phyloP scores from a whole-genome alignment of 2,113 vertebrate genomes.

The Guaruba guarouba region DNA sequence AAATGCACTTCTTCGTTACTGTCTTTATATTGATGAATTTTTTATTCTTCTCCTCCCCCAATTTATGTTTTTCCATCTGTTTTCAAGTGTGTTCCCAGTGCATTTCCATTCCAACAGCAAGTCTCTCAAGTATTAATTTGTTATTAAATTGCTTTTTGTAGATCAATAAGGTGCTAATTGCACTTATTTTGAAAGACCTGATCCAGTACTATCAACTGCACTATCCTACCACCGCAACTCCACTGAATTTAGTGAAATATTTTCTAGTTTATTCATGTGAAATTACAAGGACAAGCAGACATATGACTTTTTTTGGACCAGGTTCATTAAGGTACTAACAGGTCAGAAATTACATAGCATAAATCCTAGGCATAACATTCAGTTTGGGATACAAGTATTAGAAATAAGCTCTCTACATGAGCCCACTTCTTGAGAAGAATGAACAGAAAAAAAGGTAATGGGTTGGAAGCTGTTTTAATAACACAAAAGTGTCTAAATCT shows the following conservation, averaged over 20 bases:
- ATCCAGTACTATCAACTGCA: not conserved
- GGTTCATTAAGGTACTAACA: not conserved
- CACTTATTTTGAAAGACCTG: not conserved
- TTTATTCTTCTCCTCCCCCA: not conserved
- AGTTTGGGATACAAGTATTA: not conserved
- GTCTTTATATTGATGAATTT: not conserved
- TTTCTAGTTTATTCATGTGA: not conserved
- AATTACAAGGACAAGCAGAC: not conserved
- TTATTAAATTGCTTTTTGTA: constrained; percentile 13
- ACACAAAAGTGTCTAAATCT: not conserved
- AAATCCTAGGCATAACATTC: not conserved
- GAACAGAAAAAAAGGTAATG: not conserved
- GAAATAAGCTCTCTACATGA: not conserved
- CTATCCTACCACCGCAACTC: rapidly evolving
- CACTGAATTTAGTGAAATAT: not conserved
- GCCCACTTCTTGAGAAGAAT: not conserved
- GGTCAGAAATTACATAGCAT: not conserved
- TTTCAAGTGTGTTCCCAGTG: not conserved
- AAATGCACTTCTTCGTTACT: not conserved
- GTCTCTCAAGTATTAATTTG: not conserved
- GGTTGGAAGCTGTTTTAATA: not conserved
- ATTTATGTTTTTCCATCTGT: not conserved
- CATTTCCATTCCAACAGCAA: not conserved
- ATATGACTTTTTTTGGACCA: not conserved
- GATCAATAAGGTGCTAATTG: not conserved